Evolutionary conservation across 2,797 vertebrate species (phyloP).

Genomic region (Sciurus vulgaris): DNA sequence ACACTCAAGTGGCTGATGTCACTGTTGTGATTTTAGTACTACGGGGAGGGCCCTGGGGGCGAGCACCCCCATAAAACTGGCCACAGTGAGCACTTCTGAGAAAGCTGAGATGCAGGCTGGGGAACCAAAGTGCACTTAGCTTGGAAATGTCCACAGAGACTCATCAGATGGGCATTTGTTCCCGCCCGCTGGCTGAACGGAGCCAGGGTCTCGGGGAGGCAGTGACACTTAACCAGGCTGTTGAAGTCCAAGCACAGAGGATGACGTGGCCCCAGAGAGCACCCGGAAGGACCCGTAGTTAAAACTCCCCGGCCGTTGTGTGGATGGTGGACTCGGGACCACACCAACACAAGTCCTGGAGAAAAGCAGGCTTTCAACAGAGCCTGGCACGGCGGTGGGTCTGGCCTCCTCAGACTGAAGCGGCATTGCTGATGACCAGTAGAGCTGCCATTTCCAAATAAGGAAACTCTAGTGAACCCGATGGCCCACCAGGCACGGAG

Average conservation of each 20-base stretch:
- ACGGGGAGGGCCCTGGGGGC: background rate
- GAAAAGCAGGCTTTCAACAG: accelerated
- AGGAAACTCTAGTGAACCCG: accelerated
- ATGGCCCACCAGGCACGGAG: accelerated
- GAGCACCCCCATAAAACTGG: background rate
- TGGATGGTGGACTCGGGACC: background rate
- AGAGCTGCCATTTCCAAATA: background rate
- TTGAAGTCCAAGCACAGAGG: background rate
- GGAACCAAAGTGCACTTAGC: background rate
- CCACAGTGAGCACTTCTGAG: background rate
- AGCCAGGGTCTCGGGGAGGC: background rate
- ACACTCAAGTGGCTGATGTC: constrained; percentile 7
- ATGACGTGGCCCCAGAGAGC: accelerated
- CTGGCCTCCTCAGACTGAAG: background rate
- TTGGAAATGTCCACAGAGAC: background rate
- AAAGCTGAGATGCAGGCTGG: background rate
- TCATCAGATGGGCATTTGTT: accelerated
- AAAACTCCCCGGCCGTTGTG: background rate
- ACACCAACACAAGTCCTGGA: background rate
- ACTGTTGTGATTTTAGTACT: background rate
- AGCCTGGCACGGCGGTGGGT: accelerated
- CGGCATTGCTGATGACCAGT: background rate
- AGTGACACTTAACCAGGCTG: no score
- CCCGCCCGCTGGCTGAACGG: accelerated
- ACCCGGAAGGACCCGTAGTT: background rate